Conservation (phyloP, 1,140 invertebrate genomes). For the Zaprionus taronus region DNA sequence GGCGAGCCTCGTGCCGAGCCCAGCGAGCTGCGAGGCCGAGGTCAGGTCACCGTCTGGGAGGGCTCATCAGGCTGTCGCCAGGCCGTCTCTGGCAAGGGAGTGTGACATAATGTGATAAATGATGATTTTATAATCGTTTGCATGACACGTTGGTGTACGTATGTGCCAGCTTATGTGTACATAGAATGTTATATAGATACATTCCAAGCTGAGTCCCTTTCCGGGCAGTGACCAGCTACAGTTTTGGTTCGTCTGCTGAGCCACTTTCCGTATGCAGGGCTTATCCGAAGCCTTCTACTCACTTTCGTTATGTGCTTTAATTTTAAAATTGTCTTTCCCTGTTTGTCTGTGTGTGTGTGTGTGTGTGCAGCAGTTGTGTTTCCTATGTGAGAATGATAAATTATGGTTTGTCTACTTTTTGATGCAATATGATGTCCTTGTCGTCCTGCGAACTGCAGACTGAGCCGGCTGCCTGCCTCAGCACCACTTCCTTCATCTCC, state of each 20-base stretch:
- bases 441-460: slow-evolving; percentile 33
- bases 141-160: slow-evolving; percentile 49
- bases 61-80: slow-evolving; percentile 61
- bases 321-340: slow-evolving; percentile 39
- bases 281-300: slow-evolving; percentile 43
- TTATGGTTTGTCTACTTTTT: slow-evolving; percentile 72
- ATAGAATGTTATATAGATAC: slow-evolving; percentile 8
- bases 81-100: slow-evolving; percentile 32
- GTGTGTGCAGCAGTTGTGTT: slow-evolving; percentile 28
- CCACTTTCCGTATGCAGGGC: slow-evolving; percentile 49
- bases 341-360: neutral
- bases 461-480: neutral
- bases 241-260: slow-evolving; percentile 31
- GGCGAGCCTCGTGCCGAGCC: neutral
- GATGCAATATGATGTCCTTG: slow-evolving; percentile 77
- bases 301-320: slow-evolving; percentile 56
- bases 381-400: slow-evolving; percentile 69
- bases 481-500: neutral
- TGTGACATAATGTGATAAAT: slow-evolving; percentile 79
- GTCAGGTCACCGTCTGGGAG: slow-evolving; percentile 15
- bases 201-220: neutral
- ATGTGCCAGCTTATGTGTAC: neutral
- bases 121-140: slow-evolving; percentile 83
- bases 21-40: neutral
- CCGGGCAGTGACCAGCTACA: slow-evolving; percentile 42